phyloP scores from a whole-genome alignment of 2,113 vertebrate genomes.

The Calcarius ornatus region DNA sequence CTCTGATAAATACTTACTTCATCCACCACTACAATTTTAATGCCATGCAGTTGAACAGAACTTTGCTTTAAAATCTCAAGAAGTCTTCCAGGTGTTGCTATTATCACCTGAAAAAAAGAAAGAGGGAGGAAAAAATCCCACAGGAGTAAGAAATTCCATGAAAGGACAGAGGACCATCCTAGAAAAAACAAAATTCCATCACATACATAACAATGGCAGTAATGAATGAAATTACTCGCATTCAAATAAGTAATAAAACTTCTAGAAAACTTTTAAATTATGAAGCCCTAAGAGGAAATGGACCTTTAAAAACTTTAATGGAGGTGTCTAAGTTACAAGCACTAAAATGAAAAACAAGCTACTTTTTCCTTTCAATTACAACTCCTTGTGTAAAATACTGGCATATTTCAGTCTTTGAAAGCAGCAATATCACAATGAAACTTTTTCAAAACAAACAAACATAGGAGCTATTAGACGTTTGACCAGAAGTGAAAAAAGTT shows the following conservation, averaged over 20 bases:
- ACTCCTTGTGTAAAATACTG: not conserved
- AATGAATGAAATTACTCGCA: not conserved
- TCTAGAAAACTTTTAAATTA: not conserved
- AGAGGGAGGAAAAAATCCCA: not conserved
- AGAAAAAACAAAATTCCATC: not conserved
- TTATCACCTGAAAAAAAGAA: constrained; percentile 79
- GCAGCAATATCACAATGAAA: not conserved
- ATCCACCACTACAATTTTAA: constrained; percentile 88
- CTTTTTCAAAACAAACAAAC: not conserved
- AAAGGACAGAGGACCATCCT: not conserved
- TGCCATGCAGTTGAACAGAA: constrained; percentile 74
- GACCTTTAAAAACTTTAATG: not conserved
- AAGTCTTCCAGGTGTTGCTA: constrained; percentile 93
- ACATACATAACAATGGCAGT: not conserved
- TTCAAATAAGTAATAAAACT: not conserved
- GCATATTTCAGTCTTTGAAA: not conserved
- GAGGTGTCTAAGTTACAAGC: not conserved
- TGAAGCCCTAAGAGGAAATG: not conserved
- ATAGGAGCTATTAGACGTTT: not conserved
- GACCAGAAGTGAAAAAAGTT: not conserved
- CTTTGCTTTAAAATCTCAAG: constrained; percentile 90
- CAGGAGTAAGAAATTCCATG: not conserved
- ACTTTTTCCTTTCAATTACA: not conserved
- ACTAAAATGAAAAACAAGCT: not conserved
- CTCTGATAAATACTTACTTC: constrained; percentile 78